phyloP scores from a whole-genome alignment of 2,888 invertebrate genomes.

The Orchesellides sinensis region DNA sequence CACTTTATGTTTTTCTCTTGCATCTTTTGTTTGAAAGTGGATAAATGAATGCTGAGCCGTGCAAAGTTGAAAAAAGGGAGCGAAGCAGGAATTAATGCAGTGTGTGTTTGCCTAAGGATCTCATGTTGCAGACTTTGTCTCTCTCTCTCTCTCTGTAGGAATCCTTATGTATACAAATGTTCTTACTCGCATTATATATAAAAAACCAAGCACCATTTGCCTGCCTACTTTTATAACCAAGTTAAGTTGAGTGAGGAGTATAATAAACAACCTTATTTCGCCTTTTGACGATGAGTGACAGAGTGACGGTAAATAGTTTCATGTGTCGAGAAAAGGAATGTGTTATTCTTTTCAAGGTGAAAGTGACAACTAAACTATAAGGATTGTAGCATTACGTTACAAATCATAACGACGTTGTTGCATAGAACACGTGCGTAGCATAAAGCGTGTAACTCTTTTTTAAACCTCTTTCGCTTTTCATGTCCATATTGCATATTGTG shows the following conservation, averaged over 20 bases:
- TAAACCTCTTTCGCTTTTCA: no score
- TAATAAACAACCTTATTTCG: slow-evolving; percentile 34
- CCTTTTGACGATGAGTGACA: slow-evolving; percentile 46
- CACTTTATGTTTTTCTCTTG: slow-evolving; percentile 17
- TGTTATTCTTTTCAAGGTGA: slow-evolving; percentile 46
- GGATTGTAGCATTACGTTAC: not conserved
- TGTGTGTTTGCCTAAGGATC: slow-evolving; percentile 36
- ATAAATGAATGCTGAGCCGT: slow-evolving; percentile 46
- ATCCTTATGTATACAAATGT: not conserved
- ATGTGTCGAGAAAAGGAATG: slow-evolving; percentile 46
- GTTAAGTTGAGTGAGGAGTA: not conserved
- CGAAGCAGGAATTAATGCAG: slow-evolving; percentile 8
- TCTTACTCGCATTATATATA: not conserved
- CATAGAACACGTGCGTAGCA: not conserved
- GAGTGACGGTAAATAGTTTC: slow-evolving; percentile 55
- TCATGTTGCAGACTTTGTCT: slow-evolving; percentile 19
- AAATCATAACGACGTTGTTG: not conserved
- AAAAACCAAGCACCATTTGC: not conserved
- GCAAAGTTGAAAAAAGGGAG: slow-evolving; percentile 14
- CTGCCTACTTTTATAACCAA: not conserved
- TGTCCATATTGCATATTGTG: not conserved
- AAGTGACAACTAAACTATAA: slow-evolving; percentile 34
- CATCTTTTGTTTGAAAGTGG: slow-evolving; percentile 40
- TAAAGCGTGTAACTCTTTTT: not conserved
- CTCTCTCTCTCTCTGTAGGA: not conserved